Conservation (phyloP, 2,113 vertebrate genomes). For the Argyrosomus japonicus region DNA sequence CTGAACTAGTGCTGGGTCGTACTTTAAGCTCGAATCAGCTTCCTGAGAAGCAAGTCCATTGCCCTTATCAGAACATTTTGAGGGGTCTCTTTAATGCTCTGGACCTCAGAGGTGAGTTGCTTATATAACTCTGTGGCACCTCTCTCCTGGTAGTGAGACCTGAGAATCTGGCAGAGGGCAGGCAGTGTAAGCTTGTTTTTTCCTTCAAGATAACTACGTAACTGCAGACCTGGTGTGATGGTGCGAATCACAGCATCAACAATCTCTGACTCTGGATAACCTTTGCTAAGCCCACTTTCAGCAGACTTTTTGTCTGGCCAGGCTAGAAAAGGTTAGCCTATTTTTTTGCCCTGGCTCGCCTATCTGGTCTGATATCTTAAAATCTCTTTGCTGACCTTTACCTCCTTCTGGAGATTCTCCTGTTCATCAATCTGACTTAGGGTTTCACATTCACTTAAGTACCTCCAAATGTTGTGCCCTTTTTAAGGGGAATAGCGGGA, state of each 20-base stretch:
- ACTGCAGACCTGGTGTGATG: background rate
- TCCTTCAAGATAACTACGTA: background rate
- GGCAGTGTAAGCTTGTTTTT: background rate
- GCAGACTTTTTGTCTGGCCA: no score
- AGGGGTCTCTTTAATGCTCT: background rate
- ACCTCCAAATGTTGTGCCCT: no score
- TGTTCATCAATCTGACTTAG: no score
- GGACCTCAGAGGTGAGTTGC: background rate
- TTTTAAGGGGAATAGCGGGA: no score
- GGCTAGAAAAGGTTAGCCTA: background rate
- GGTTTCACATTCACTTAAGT: no score
- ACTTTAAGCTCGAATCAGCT: background rate
- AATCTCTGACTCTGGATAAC: background rate
- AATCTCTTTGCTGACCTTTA: background rate
- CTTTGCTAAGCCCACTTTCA: slow-evolving; percentile 1
- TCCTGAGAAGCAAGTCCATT: background rate
- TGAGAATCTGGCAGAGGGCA: background rate
- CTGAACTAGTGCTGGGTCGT: background rate
- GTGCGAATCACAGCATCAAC: background rate
- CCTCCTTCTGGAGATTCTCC: no score
- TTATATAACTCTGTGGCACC: background rate
- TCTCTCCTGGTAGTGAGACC: background rate
- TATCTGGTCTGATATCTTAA: slow-evolving; percentile 18
- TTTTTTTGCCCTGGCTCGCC: slow-evolving; percentile 10
- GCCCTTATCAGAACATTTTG: background rate